These are phyloP conservation scores for Achatina immaculata DNA, from an alignment of 1,140 invertebrate species.

Conservation along the genomic window DNA sequence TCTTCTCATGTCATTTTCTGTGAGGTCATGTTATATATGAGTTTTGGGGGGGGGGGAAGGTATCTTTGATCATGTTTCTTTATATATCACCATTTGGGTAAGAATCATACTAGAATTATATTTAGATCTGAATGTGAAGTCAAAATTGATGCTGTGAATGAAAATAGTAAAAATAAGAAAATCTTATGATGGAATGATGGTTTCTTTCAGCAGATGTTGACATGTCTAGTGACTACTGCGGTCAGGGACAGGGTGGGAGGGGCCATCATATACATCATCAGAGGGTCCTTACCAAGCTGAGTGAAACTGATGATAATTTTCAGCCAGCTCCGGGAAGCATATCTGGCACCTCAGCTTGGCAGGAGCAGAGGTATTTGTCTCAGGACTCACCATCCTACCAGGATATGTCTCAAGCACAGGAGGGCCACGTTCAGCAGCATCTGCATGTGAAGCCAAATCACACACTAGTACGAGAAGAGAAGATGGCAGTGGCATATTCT, in stretches of 20 bases:
- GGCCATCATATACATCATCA: not conserved
- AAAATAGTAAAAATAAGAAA: too few species aligned
- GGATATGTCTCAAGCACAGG: not conserved
- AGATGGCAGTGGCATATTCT: not conserved
- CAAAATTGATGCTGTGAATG: too few species aligned
- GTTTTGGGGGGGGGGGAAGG: too few species aligned
- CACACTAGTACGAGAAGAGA: not conserved
- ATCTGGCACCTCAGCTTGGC: not conserved
- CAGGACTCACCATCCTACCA: slow-evolving; percentile 2
- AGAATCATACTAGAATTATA: too few species aligned
- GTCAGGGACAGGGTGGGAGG: not conserved
- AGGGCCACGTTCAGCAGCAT: not conserved
- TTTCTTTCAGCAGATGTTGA: not conserved
- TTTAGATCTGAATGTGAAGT: too few species aligned
- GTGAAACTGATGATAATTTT: not conserved
- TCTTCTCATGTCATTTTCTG: too few species aligned
- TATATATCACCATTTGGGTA: too few species aligned
- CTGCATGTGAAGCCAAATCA: not conserved
- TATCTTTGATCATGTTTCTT: too few species aligned
- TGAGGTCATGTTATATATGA: too few species aligned
- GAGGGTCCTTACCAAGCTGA: not conserved
- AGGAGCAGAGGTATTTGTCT: not conserved
- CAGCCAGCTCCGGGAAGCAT: not conserved
- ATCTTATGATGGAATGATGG: too few species aligned
- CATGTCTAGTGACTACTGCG: slow-evolving; percentile 1